Conservation (phyloP, 37 sponge, comb jelly and placozoan species). For the Petrosia ficiformis region DNA sequence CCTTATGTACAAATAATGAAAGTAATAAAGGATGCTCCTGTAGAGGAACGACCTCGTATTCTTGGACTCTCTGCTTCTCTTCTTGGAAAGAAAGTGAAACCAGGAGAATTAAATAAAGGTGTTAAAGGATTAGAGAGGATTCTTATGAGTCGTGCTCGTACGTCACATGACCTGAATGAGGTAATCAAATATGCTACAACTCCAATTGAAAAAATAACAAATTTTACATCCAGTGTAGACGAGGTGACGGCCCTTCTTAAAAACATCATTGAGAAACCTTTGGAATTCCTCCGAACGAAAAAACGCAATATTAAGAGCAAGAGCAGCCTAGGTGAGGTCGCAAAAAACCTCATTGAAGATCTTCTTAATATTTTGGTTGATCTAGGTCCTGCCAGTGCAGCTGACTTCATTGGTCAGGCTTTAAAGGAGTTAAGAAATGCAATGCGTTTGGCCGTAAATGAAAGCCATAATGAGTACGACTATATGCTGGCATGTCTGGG, state of each 20-base stretch:
- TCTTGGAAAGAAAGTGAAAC: slow-evolving; percentile 67
- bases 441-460: background rate
- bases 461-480: slow-evolving; percentile 1
- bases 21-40: slow-evolving; percentile 18
- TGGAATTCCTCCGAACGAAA: slow-evolving; percentile 25
- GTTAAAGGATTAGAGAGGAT: slow-evolving; percentile 67
- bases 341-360: slow-evolving; percentile 48
- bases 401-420: background rate
- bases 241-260: background rate
- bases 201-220: slow-evolving; percentile 42
- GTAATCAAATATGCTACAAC: slow-evolving; percentile 68
- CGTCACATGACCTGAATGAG: slow-evolving; percentile 50
- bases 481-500: slow-evolving; percentile 20
- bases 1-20: slow-evolving; percentile 82
- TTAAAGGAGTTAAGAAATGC: background rate
- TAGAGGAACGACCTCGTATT: slow-evolving; percentile 46
- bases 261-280: slow-evolving; percentile 9
- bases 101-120: slow-evolving; percentile 51
- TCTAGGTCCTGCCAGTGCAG: background rate
- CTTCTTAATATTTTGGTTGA: background rate
- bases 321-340: slow-evolving; percentile 8
- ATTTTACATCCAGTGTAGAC: slow-evolving; percentile 8
- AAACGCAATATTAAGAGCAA: slow-evolving; percentile 16
- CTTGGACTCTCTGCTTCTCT: slow-evolving; percentile 95
- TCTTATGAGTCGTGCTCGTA: slow-evolving; percentile 66